phyloP scores from a whole-genome alignment of 2,888 invertebrate genomes.

The Synergus japonicus region DNA sequence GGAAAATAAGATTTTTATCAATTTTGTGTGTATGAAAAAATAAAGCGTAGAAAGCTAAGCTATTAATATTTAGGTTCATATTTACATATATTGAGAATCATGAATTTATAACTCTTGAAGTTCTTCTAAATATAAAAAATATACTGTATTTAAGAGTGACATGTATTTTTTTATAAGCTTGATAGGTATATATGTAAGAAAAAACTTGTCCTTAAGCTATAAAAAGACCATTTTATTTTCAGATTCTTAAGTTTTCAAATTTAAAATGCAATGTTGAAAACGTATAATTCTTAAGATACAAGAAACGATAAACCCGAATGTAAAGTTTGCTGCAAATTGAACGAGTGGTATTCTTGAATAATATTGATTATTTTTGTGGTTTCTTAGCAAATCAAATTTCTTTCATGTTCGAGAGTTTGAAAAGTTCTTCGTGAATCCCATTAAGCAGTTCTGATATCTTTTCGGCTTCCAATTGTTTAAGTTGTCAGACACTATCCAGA shows the following conservation, averaged over 20 bases:
- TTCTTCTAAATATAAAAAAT: neutral
- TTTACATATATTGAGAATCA: neutral
- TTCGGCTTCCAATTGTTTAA: neutral
- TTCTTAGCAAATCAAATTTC: slow-evolving; percentile 23
- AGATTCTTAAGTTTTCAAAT: neutral
- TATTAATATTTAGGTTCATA: neutral
- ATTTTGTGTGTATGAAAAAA: neutral
- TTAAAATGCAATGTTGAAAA: too few species aligned
- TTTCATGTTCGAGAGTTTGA: neutral
- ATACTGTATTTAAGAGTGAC: neutral
- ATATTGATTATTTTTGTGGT: slow-evolving; percentile 19
- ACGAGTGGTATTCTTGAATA: neutral
- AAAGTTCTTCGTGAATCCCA: neutral
- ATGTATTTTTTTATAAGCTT: neutral
- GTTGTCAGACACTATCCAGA: neutral
- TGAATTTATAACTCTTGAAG: neutral
- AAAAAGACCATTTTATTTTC: neutral
- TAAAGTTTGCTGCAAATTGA: neutral
- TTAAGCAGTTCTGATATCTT: neutral
- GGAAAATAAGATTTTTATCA: neutral
- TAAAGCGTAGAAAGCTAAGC: neutral
- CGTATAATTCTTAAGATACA: neutral
- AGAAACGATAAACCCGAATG: neutral
- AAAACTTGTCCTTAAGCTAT: neutral
- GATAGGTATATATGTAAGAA: neutral